Conservation (phyloP, 2,888 invertebrate species). For the Pachydiplax longipennis region DNA sequence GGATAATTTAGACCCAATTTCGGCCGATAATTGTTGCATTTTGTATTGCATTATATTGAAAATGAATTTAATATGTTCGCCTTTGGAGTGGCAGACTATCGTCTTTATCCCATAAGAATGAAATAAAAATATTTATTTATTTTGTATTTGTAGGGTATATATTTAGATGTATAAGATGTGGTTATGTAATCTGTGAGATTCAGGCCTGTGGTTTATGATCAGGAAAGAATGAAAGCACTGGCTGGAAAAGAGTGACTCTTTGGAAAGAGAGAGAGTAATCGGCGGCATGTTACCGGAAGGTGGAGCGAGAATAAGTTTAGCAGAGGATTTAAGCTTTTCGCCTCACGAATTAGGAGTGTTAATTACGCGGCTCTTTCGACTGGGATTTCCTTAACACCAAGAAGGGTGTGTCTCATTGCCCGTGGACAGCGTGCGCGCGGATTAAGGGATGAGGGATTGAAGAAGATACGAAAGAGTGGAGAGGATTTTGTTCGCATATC, state of each 20-base stretch:
- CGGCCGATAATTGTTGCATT: too few species aligned
- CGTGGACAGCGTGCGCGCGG: neutral
- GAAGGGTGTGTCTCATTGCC: neutral
- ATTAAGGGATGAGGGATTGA: neutral
- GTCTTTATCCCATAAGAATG: too few species aligned
- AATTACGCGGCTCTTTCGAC: slow-evolving; percentile 34
- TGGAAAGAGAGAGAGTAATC: neutral
- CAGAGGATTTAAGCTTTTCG: neutral
- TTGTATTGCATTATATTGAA: too few species aligned
- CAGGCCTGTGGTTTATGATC: neutral
- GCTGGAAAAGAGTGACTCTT: neutral
- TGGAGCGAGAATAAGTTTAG: neutral
- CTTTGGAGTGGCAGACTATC: too few species aligned
- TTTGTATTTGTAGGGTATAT: too few species aligned
- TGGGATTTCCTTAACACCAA: neutral
- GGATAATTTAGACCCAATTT: too few species aligned
- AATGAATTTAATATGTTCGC: too few species aligned
- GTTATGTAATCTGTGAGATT: neutral
- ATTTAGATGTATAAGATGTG: too few species aligned
- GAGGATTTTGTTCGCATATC: too few species aligned
- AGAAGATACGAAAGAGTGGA: too few species aligned
- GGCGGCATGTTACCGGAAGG: neutral
- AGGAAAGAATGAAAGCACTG: neutral
- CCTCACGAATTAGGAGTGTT: slow-evolving; percentile 41
- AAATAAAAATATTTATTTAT: too few species aligned